Percentiles rank a stretch among this genome's conserved stretches.
Evolutionary conservation across 2,888 invertebrate species (phyloP).

Genomic region (Acleris holmiana): DNA sequence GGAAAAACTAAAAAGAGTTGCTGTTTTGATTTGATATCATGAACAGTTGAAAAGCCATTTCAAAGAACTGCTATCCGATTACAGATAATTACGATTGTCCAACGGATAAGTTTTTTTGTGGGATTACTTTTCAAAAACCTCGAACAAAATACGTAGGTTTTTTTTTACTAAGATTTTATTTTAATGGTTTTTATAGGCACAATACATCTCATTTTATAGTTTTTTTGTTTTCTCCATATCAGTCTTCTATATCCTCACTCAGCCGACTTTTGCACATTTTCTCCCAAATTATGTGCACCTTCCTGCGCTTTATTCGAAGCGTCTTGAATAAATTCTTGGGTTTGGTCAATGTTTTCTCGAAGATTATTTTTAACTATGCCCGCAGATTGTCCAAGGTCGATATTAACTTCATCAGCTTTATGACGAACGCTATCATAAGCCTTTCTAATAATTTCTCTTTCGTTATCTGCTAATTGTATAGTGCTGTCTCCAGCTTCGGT

Average conservation of each 20-base stretch:
- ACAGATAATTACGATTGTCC: no score
- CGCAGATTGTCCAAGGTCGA: constrained; percentile 3
- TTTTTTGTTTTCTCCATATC: constrained; percentile 6
- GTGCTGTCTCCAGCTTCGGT: constrained; percentile 14
- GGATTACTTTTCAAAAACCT: no score
- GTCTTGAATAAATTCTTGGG: constrained; percentile 28
- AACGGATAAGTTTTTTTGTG: no score
- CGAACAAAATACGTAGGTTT: no score
- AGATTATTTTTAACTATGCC: constrained; percentile 5
- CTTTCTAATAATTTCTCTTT: constrained; percentile 23
- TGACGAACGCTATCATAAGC: constrained; percentile 18
- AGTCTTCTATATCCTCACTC: background rate
- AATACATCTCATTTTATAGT: constrained; percentile 1
- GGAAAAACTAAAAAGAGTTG: background rate
- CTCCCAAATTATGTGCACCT: constrained; percentile 18
- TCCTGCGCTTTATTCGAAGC: constrained; percentile 16
- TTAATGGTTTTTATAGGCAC: no score
- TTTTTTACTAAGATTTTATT: no score
- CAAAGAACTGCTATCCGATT: no score
- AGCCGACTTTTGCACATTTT: constrained; percentile 7
- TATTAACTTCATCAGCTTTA: constrained; percentile 18
- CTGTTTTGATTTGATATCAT: no score
- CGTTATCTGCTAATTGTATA: constrained; percentile 9
- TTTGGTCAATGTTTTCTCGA: constrained; percentile 17
- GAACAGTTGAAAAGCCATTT: no score